phyloP scores from a whole-genome alignment of 2,113 vertebrate species.

The Piprites chloris region DNA sequence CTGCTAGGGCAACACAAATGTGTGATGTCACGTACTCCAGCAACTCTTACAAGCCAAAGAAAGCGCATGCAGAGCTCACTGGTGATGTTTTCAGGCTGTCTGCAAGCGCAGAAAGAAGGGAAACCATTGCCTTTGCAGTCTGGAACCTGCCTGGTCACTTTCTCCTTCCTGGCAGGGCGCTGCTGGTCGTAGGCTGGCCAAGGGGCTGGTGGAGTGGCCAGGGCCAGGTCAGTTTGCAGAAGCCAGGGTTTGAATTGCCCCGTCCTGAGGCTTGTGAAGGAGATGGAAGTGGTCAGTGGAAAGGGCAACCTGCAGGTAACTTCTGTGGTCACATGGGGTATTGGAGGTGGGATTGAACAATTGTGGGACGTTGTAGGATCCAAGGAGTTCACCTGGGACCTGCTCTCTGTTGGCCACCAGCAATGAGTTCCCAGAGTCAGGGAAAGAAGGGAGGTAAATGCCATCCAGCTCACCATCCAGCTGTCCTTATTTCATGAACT shows the following conservation, averaged over 20 bases:
- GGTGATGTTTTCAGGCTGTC: not conserved
- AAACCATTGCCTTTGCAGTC: not conserved
- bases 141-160: not conserved
- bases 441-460: not conserved
- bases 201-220: not conserved
- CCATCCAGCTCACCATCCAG: not conserved
- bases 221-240: not conserved
- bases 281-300: not conserved
- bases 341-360: not conserved
- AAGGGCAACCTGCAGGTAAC: not conserved
- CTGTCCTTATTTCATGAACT: not conserved
- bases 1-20: conserved; percentile 16
- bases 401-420: not conserved
- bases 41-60: not conserved
- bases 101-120: not conserved
- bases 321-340: not conserved
- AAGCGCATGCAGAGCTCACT: not conserved
- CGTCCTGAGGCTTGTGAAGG: not conserved
- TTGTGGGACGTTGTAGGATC: rapidly evolving
- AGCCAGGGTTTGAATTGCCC: not conserved
- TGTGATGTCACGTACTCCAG: not conserved
- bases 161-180: not conserved
- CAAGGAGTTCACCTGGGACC: not conserved
- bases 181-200: not conserved
- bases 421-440: not conserved